Evolutionary conservation across 2,113 vertebrate genomes (phyloP), one percentile per base, ranked within the genome.

Genomic region (Carettochelys insculpta): DNA sequence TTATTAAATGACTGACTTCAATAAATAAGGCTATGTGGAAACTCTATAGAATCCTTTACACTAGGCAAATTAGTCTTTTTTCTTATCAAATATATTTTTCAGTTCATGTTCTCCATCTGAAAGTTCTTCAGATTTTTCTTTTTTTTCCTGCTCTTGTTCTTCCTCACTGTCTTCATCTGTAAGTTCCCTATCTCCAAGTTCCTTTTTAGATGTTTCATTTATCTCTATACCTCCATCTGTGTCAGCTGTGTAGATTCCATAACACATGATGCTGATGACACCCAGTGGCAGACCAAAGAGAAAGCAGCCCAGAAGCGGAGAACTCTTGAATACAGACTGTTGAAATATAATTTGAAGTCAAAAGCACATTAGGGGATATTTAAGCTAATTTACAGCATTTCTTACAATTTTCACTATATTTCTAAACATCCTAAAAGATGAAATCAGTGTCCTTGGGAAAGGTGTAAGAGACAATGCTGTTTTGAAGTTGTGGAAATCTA

Each of bases 211-310:
- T 29, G 97, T 77, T 73, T 99, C 98, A 2, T 87, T 95, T 65
- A 98, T 98, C 6, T 98, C 98, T 0, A 97, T 90, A 4, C 98
- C 97, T 78, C 98, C 99, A 13, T 99, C 98, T 0, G 98, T 96
- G 92, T 99, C 99, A 1, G 99, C 99, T 1, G 98, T 99, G 97
- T 99, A 99, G 98, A 99, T 99, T 90, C 99, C 99, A 0, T 99
- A 99, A 96, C 99, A 99, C 99, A 99, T 99, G 96, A 99, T 98
- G 93, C 99, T 99, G 97, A 99, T 99, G 94, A 99, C 99, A 17
- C 99, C 99, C 96, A 99, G 97, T 19, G 99, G 99, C 71, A 99
- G 97, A 76, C 99, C 99, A 29, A 99, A 99, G 89, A 99, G 98
- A 97, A 99, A 99, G 98, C 99, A 99, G 96, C 98, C 99, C 96